Conservation (phyloP, 2,113 vertebrate species). For the Chitala chitala region DNA sequence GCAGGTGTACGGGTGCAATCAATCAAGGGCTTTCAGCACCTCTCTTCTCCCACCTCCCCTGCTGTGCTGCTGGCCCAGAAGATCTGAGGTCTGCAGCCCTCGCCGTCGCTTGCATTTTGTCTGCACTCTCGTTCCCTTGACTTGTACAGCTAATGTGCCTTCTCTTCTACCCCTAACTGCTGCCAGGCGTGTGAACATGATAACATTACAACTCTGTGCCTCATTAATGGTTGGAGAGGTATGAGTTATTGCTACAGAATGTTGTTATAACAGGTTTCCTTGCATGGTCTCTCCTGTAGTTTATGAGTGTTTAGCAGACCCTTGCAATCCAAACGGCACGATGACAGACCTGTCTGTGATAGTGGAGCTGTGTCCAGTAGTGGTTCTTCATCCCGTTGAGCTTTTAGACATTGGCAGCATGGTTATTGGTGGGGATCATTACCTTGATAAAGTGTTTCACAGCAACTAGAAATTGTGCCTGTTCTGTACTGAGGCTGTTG, state of each 20-base stretch:
- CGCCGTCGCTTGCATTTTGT: neutral
- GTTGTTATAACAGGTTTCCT: neutral
- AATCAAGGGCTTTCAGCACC: slow-evolving; percentile 13
- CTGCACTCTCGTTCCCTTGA: neutral
- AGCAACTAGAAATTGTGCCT: no score
- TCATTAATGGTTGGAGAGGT: neutral
- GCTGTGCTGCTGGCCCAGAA: neutral
- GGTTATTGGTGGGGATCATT: no score
- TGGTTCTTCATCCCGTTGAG: no score
- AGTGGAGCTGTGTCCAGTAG: no score
- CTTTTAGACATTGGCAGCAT: no score
- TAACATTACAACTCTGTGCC: neutral
- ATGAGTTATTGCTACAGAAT: neutral
- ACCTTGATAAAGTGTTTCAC: no score
- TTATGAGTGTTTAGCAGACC: no score
- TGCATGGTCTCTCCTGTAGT: no score
- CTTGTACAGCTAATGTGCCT: neutral
- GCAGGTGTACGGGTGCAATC: neutral
- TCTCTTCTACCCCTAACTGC: neutral
- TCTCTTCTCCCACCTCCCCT: neutral
- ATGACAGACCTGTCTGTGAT: no score
- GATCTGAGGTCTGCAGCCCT: neutral
- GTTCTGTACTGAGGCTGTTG: no score
- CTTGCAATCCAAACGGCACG: no score
- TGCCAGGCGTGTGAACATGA: neutral